Conservation (phyloP, 1,140 invertebrate species). For the Drosophila triauraria region DNA sequence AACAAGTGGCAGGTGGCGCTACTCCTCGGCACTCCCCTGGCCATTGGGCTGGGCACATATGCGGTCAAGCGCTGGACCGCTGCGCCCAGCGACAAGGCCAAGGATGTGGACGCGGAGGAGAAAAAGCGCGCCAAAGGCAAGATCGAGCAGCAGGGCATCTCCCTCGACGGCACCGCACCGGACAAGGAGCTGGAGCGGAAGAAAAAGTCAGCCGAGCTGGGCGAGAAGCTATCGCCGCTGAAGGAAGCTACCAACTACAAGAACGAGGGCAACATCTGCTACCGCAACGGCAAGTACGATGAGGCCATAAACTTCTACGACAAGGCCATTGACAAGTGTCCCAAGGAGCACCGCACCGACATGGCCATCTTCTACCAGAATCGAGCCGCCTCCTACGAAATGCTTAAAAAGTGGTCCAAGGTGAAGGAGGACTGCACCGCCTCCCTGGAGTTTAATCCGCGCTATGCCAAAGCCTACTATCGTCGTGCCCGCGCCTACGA, state of each 20-base stretch:
- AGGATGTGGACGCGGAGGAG: slow-evolving; percentile 13
- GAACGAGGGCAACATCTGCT: slow-evolving; percentile 94
- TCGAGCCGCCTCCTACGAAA: slow-evolving; percentile 97
- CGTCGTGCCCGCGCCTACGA: slow-evolving; percentile 94
- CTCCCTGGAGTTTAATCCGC: slow-evolving; percentile 94
- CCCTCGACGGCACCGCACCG: slow-evolving; percentile 85
- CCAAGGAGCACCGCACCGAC: slow-evolving; percentile 89
- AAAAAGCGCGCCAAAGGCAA: slow-evolving; percentile 41
- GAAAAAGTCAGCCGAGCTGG: slow-evolving; percentile 86
- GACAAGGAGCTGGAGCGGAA: slow-evolving; percentile 85
- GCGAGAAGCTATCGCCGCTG: slow-evolving; percentile 86
- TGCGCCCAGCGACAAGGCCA: slow-evolving; percentile 18
- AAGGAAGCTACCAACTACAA: slow-evolving; percentile 88
- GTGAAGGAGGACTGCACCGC: slow-evolving; percentile 95
- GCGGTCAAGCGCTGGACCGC: slow-evolving; percentile 88
- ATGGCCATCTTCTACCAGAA: slow-evolving; percentile 98
- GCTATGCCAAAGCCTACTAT: slow-evolving; percentile 95
- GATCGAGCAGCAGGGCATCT: slow-evolving; percentile 84
- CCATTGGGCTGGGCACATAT: slow-evolving; percentile 92
- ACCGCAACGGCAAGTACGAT: slow-evolving; percentile 94
- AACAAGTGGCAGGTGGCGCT: slow-evolving; percentile 86
- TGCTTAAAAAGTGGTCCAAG: slow-evolving; percentile 93
- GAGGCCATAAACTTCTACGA: slow-evolving; percentile 95
- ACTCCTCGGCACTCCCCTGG: slow-evolving; percentile 92
- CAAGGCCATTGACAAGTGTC: slow-evolving; percentile 94